Percentiles rank a stretch among this genome's conserved stretches.
These are phyloP conservation scores for Herminia tarsipennalis DNA, from an alignment of 2,888 invertebrate genomes.

Conservation along the genomic window DNA sequence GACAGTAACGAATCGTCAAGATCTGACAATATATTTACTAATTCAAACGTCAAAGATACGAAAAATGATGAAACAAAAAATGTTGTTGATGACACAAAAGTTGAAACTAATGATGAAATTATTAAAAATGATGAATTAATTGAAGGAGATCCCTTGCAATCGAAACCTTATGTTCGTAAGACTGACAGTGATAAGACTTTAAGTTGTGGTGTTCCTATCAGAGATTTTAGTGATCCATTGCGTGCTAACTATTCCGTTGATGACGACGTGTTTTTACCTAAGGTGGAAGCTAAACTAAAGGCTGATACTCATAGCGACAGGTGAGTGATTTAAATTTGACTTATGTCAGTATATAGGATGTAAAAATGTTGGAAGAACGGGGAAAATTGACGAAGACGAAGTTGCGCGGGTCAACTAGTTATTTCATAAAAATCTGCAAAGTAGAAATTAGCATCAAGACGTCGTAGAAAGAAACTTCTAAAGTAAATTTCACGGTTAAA, in stretches of 20 bases:
- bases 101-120: not conserved
- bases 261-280: constrained; percentile 78
- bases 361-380: not conserved
- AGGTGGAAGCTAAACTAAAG: constrained; percentile 68
- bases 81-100: constrained; percentile 14
- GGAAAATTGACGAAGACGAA: too few relatives aligned
- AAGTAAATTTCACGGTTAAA: too few relatives aligned
- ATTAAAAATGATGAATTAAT: constrained; percentile 15
- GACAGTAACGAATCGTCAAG: constrained; percentile 45
- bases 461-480: too few relatives aligned
- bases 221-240: constrained; percentile 94
- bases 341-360: not conserved
- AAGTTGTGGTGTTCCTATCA: constrained; percentile 84
- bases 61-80: constrained; percentile 10
- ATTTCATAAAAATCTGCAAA: too few relatives aligned
- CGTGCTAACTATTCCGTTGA: constrained; percentile 81
- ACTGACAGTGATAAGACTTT: constrained; percentile 71
- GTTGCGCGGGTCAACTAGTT: too few relatives aligned
- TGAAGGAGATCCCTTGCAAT: constrained; percentile 56
- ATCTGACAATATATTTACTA: constrained; percentile 40
- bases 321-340: constrained; percentile 46
- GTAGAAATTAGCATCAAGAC: too few relatives aligned
- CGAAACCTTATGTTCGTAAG: constrained; percentile 61
- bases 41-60: constrained; percentile 21
- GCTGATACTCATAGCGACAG: constrained; percentile 75